A percentile compares a stretch with the other conserved stretches of the same genome.
phyloP scores from a whole-genome alignment of 2,888 invertebrate genomes.

The Sepiola atlantica region DNA sequence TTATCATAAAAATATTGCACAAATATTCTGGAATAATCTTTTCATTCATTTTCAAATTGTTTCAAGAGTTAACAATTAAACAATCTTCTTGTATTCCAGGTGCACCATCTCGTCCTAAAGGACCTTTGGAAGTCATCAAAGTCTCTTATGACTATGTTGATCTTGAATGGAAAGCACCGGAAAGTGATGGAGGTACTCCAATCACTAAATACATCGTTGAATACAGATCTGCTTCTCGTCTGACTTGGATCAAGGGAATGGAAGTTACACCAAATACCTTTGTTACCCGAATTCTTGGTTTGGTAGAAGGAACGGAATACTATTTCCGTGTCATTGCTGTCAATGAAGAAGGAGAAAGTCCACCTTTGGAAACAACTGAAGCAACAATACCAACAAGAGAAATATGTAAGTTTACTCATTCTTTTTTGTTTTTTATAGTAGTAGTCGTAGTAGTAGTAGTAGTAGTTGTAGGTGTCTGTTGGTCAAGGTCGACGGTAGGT shows the following conservation, averaged over 20 bases:
- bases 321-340: constrained; percentile 89
- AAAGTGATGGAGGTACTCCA: constrained; percentile 65
- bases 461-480: too few relatives aligned
- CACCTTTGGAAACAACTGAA: constrained; percentile 76
- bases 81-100: constrained; percentile 51
- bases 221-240: constrained; percentile 78
- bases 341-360: constrained; percentile 89
- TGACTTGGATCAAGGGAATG: constrained; percentile 50
- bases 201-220: constrained; percentile 64
- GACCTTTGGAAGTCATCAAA: constrained; percentile 51
- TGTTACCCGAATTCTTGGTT: constrained; percentile 76
- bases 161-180: constrained; percentile 66
- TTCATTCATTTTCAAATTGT: neutral
- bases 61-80: neutral
- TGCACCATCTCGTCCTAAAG: constrained; percentile 58
- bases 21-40: neutral
- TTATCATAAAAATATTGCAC: neutral
- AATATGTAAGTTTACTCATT: constrained; percentile 51
- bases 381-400: constrained; percentile 55
- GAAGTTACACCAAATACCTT: constrained; percentile 58
- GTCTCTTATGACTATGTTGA: constrained; percentile 59
- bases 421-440: too few relatives aligned
- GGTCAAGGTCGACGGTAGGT: too few relatives aligned
- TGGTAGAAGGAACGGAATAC: constrained; percentile 87
- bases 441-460: too few relatives aligned